Percentiles rank a stretch among this genome's conserved stretches.
Evolutionary conservation across 2,797 vertebrate genomes (phyloP).

Genomic region (Coendou prehensilis): DNA sequence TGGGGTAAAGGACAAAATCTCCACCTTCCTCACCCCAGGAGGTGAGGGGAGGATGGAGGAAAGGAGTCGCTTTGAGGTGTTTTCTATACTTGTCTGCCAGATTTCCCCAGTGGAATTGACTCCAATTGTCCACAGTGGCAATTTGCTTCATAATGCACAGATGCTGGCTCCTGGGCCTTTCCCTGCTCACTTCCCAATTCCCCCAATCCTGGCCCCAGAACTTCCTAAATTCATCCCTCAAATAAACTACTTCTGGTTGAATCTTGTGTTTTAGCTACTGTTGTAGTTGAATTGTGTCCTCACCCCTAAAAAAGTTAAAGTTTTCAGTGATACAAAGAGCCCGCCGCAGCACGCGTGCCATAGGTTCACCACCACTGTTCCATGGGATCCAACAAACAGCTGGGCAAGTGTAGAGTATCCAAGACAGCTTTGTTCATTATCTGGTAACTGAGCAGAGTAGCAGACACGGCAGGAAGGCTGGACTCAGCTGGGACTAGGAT

Average conservation of each 20-base stretch:
- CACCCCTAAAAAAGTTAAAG: background rate
- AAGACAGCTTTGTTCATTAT: background rate
- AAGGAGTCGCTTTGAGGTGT: background rate
- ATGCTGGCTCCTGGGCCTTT: background rate
- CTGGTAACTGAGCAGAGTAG: background rate
- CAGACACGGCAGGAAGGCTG: background rate
- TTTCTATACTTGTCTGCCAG: background rate
- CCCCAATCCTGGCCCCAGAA: background rate
- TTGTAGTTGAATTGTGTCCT: background rate
- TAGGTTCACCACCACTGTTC: background rate
- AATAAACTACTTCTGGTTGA: background rate
- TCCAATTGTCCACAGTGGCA: background rate
- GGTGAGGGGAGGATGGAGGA: background rate
- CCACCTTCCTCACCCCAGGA: background rate
- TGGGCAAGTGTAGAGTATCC: background rate
- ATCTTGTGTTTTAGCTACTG: background rate
- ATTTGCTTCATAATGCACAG: background rate
- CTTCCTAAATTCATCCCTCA: background rate
- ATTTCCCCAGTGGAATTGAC: background rate
- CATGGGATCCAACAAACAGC: background rate
- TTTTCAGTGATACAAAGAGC: background rate
- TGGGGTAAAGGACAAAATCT: constrained; percentile 14
- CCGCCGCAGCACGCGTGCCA: background rate
- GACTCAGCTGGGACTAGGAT: background rate
- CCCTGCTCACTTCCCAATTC: background rate